These are phyloP conservation scores for Rhopalosiphum maidis DNA, from an alignment of 1,140 invertebrate species.

Conservation along the genomic window DNA sequence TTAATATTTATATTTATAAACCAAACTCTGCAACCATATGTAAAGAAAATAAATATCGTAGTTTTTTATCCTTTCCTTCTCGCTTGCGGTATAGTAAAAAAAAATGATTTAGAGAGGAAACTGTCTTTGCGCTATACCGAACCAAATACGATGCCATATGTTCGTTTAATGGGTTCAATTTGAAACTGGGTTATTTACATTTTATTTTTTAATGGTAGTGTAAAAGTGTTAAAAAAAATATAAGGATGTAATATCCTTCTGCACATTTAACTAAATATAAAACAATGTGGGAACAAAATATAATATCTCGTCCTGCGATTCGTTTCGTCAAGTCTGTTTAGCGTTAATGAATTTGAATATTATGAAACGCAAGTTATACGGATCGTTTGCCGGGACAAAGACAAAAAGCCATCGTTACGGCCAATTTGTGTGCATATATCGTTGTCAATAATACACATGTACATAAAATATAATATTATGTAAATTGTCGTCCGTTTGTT, in stretches of 20 bases:
- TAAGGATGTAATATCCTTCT: slow-evolving; percentile 33
- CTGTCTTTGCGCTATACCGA: not conserved
- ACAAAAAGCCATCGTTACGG: not conserved
- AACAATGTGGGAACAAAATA: slow-evolving; percentile 43
- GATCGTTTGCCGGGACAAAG: not conserved
- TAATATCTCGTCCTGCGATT: not conserved
- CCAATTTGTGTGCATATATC: not conserved
- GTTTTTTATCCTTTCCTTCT: slow-evolving; percentile 6
- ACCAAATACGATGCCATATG: slow-evolving; percentile 48
- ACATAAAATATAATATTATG: not conserved
- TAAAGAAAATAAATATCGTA: not conserved
- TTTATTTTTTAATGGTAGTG: not conserved
- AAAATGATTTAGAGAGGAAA: slow-evolving; percentile 56
- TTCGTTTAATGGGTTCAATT: slow-evolving; percentile 54
- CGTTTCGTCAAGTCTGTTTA: not conserved
- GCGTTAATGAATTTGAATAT: not conserved
- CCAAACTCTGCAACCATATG: not conserved
- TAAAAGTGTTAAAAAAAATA: slow-evolving; percentile 49
- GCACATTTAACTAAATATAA: slow-evolving; percentile 34
- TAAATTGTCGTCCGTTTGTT: not conserved
- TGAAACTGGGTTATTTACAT: slow-evolving; percentile 35
- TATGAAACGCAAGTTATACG: not conserved
- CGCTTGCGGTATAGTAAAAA: not conserved
- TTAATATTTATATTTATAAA: slow-evolving; percentile 10
- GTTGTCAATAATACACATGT: not conserved